Evolutionary conservation across 2,113 vertebrate species (phyloP).

Genomic region (Capreolus pygargus): DNA sequence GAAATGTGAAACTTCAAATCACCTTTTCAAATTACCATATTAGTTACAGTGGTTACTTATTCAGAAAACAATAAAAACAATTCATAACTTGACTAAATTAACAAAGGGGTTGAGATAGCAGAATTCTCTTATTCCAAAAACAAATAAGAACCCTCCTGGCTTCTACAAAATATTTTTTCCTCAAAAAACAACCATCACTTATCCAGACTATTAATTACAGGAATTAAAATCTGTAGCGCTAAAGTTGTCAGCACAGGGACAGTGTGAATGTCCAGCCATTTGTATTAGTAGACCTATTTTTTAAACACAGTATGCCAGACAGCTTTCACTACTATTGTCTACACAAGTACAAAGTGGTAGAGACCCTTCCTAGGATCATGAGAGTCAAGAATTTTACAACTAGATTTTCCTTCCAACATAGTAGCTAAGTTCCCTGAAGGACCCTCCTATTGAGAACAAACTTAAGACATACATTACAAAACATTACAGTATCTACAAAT

Average conservation of each 20-base stretch:
- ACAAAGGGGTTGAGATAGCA: neutral
- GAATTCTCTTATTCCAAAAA: constrained; percentile 38
- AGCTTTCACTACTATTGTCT: neutral
- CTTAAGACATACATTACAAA: neutral
- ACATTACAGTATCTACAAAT: neutral
- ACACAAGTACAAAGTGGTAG: neutral
- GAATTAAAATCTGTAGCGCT: neutral
- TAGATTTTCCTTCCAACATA: neutral
- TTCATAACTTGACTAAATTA: constrained; percentile 19
- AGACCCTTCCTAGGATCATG: neutral
- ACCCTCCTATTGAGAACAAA: neutral
- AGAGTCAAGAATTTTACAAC: constrained; percentile 13
- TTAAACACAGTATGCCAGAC: neutral
- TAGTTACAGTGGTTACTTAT: constrained; percentile 36
- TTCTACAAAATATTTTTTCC: neutral
- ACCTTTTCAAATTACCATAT: neutral
- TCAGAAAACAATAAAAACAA: constrained; percentile 14
- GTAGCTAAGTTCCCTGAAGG: neutral
- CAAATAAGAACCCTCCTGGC: neutral
- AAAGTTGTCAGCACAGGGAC: neutral
- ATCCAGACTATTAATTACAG: neutral
- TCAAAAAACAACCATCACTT: neutral
- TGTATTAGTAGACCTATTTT: neutral
- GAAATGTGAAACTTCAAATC: constrained; percentile 30
- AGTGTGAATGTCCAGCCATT: neutral